These are phyloP conservation scores for Callyntrura sp. DNA, from an alignment of 2,888 invertebrate genomes.

Conservation along the genomic window DNA sequence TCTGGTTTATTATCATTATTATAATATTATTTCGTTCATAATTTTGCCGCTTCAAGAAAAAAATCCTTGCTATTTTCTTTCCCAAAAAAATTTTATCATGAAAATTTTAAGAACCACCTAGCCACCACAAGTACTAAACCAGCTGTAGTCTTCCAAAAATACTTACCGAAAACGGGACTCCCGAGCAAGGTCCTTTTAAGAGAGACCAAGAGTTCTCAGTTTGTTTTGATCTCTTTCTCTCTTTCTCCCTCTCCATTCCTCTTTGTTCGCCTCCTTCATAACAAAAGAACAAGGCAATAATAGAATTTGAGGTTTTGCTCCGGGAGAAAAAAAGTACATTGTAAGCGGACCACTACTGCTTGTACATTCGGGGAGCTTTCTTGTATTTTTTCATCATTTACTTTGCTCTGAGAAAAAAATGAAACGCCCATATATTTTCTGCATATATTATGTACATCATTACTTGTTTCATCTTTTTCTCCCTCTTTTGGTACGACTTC, in stretches of 20 bases:
- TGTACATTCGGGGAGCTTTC: conserved; percentile 8
- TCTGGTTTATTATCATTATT: no score
- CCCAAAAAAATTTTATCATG: neutral
- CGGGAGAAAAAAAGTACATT: neutral
- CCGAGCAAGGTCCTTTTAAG: neutral
- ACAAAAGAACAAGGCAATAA: neutral
- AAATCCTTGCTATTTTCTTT: neutral
- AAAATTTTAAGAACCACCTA: conserved; percentile 15
- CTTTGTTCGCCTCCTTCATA: neutral
- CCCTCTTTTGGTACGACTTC: conserved; percentile 2
- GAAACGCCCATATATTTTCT: neutral
- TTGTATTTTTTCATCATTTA: neutral
- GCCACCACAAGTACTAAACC: neutral
- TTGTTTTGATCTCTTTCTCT: conserved; percentile 27
- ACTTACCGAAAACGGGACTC: neutral
- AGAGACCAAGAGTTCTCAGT: conserved; percentile 25
- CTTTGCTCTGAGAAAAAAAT: neutral
- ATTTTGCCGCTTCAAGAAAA: no score
- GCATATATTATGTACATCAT: neutral
- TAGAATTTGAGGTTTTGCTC: conserved; percentile 16
- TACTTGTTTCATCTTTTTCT: neutral
- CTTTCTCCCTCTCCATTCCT: no score
- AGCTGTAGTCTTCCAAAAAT: no score
- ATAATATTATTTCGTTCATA: no score
- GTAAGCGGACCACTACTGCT: neutral